These are phyloP conservation scores for Poeciliopsis turrubarensis DNA, from an alignment of 2,113 vertebrate species.

Conservation along the genomic window DNA sequence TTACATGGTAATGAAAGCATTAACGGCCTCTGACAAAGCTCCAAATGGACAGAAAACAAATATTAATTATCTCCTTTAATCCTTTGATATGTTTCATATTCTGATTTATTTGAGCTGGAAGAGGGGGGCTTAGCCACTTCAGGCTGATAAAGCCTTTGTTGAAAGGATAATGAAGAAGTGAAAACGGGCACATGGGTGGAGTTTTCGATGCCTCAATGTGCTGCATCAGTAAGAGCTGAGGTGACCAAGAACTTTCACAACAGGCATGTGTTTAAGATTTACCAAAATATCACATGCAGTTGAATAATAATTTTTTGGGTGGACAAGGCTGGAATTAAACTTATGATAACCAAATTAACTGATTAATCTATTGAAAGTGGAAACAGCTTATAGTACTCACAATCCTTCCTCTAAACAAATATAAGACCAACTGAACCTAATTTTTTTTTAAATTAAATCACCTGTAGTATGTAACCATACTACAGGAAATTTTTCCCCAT, in stretches of 20 bases:
- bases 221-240: background rate
- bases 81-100: slow-evolving; percentile 38
- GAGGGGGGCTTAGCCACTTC: slow-evolving; percentile 9
- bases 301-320: background rate
- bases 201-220: slow-evolving; percentile 5
- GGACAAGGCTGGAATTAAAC: too few species aligned
- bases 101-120: slow-evolving; percentile 7
- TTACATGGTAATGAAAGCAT: slow-evolving; percentile 60
- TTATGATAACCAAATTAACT: too few species aligned
- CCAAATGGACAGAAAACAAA: slow-evolving; percentile 57
- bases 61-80: slow-evolving; percentile 55
- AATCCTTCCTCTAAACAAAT: too few species aligned
- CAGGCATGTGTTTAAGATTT: background rate
- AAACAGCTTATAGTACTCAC: too few species aligned
- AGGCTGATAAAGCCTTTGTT: slow-evolving; percentile 21
- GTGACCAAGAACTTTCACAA: background rate
- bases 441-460: too few species aligned
- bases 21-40: slow-evolving; percentile 43
- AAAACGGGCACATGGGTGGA: slow-evolving; percentile 20
- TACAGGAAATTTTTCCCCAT: too few species aligned
- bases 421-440: too few species aligned
- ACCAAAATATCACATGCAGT: background rate
- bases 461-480: too few species aligned
- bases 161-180: slow-evolving; percentile 42
- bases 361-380: too few species aligned